These are phyloP conservation scores for Agonopterix alstromeriana DNA, from an alignment of 2,888 invertebrate genomes.

Conservation along the genomic window DNA sequence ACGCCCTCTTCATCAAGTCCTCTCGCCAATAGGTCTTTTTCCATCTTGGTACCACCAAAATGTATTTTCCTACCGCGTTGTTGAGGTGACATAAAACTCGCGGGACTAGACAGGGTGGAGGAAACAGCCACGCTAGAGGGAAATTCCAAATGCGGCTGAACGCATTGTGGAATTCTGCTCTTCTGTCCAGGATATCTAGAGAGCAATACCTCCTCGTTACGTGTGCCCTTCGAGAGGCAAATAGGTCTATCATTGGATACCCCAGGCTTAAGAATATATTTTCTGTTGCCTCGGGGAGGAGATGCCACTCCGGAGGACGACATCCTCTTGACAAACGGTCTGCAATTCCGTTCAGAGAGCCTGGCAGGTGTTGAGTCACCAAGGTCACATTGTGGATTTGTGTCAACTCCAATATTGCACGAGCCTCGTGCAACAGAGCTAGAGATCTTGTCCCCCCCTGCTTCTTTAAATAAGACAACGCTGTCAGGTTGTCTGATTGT, in stretches of 20 bases:
- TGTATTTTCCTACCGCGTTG: slow-evolving; percentile 9
- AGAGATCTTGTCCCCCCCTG: slow-evolving; percentile 18
- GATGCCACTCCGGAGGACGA: slow-evolving; percentile 16
- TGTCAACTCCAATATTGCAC: not conserved
- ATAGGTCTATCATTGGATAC: slow-evolving; percentile 12
- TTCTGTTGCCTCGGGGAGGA: slow-evolving; percentile 7
- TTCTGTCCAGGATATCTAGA: not conserved
- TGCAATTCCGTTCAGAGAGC: slow-evolving; percentile 11
- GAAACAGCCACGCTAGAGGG: slow-evolving; percentile 23
- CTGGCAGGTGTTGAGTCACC: slow-evolving; percentile 12
- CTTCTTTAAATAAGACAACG: slow-evolving; percentile 15
- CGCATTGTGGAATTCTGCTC: slow-evolving; percentile 10
- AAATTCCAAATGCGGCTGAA: slow-evolving; percentile 21
- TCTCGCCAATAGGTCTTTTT: slow-evolving; percentile 10
- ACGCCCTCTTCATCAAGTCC: slow-evolving; percentile 15
- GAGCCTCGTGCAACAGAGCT: not conserved
- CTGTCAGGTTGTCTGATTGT: slow-evolving; percentile 17
- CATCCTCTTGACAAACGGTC: slow-evolving; percentile 11
- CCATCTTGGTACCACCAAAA: slow-evolving; percentile 8
- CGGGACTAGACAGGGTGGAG: slow-evolving; percentile 24
- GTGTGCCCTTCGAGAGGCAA: slow-evolving; percentile 7
- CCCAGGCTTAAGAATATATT: slow-evolving; percentile 15
- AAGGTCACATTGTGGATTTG: slow-evolving; percentile 8
- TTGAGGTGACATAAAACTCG: slow-evolving; percentile 20
- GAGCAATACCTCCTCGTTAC: slow-evolving; percentile 9